Evolutionary conservation across 2,113 vertebrate genomes (phyloP).

Genomic region (Camelus dromedarius): DNA sequence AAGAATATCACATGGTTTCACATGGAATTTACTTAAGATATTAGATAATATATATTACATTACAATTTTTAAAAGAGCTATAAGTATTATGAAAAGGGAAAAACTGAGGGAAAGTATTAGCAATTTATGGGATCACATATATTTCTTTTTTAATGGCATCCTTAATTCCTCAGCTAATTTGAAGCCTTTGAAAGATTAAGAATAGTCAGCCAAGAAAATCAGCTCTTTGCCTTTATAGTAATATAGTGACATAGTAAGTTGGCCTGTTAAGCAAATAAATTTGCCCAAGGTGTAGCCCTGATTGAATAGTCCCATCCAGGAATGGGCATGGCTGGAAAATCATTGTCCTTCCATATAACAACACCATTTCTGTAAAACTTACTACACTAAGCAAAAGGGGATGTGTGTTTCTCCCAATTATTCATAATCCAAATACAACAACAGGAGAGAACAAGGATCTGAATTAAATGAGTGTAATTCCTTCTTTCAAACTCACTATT

Average conservation of each 20-base stretch:
- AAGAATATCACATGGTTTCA: not conserved
- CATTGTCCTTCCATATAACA: not conserved
- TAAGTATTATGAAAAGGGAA: not conserved
- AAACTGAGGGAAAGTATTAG: not conserved
- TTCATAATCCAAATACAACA: not conserved
- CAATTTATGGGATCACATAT: not conserved
- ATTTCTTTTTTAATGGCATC: not conserved
- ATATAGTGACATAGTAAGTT: not conserved
- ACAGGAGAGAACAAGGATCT: not conserved
- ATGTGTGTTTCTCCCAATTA: not conserved
- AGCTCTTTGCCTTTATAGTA: not conserved
- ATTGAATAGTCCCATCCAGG: not conserved
- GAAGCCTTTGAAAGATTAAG: not conserved
- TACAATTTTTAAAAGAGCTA: not conserved
- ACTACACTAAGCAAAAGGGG: not conserved
- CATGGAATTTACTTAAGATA: not conserved
- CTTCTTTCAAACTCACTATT: not conserved
- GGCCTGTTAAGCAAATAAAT: not conserved
- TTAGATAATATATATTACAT: not conserved
- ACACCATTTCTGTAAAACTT: not conserved
- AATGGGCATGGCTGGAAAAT: not conserved
- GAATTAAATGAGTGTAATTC: not conserved
- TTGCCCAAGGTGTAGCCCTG: not conserved
- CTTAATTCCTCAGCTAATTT: not conserved
- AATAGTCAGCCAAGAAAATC: not conserved